Evolutionary conservation across 1,140 invertebrate genomes (phyloP).

Genomic region (Zelostemma sp.): DNA sequence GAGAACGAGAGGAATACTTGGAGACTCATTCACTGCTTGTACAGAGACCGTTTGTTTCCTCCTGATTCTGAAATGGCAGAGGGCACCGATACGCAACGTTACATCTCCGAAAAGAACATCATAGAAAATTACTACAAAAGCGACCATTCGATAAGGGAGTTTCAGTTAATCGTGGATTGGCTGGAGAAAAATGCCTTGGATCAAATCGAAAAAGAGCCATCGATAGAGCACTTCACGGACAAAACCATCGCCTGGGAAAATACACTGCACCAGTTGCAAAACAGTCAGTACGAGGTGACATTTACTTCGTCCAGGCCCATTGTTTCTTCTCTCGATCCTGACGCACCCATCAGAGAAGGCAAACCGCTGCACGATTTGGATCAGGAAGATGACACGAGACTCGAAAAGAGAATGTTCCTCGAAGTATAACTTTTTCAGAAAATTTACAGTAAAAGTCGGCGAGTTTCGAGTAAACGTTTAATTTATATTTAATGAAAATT

Average conservation of each 20-base stretch:
- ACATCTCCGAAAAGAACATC: conserved; percentile 75
- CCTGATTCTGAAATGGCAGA: conserved; percentile 63
- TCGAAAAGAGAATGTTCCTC: conserved; percentile 73
- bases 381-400: conserved; percentile 85
- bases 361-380: conserved; percentile 89
- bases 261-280: conserved; percentile 84
- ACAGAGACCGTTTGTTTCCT: conserved; percentile 78
- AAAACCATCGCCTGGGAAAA: conserved; percentile 91
- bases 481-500: conserved; percentile 32
- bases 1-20: conserved; percentile 89
- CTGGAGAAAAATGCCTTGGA: conserved; percentile 87
- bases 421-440: too few species aligned
- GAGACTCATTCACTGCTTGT: conserved; percentile 84
- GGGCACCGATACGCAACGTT: conserved; percentile 61
- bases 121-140: conserved; percentile 74
- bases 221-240: conserved; percentile 80
- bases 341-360: conserved; percentile 87
- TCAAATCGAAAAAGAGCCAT: conserved; percentile 74
- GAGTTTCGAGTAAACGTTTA: too few species aligned
- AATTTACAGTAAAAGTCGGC: too few species aligned
- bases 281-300: conserved; percentile 69
- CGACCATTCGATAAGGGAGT: conserved; percentile 79
- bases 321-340: conserved; percentile 89
- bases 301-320: conserved; percentile 74
- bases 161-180: conserved; percentile 93